Evolutionary conservation across 2,797 vertebrate genomes (phyloP).

Genomic region (Myotis findleyi): DNA sequence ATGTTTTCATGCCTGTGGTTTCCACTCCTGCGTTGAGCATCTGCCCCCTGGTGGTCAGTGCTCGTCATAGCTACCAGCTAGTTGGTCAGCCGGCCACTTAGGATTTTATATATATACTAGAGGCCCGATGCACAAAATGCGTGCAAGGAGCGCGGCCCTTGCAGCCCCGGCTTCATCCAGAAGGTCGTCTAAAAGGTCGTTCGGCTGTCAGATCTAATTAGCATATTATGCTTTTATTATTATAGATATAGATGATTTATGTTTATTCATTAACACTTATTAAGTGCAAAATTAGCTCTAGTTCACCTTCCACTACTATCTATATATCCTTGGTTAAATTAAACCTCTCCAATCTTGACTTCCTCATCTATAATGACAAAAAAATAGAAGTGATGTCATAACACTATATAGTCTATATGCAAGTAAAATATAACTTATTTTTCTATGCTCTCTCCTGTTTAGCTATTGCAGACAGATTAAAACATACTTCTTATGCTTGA

Average conservation of each 20-base stretch:
- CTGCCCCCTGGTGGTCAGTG: too few relatives aligned
- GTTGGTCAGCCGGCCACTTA: too few relatives aligned
- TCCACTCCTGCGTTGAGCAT: too few relatives aligned
- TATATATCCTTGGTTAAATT: slow-evolving; percentile 9
- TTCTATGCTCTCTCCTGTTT: background rate
- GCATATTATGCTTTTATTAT: too few relatives aligned
- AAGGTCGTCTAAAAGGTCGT: too few relatives aligned
- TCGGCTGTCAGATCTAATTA: too few relatives aligned
- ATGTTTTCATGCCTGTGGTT: too few relatives aligned
- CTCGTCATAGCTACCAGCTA: too few relatives aligned
- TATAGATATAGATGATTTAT: background rate
- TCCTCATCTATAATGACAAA: background rate
- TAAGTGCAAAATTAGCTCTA: background rate
- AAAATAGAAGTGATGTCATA: background rate
- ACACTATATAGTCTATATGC: background rate
- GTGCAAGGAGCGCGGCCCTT: too few relatives aligned
- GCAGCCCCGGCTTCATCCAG: too few relatives aligned
- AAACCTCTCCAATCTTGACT: background rate
- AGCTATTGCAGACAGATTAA: slow-evolving; percentile 10
- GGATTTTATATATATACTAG: too few relatives aligned
- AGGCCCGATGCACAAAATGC: too few relatives aligned
- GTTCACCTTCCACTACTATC: background rate
- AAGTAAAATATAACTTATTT: slow-evolving; percentile 18
- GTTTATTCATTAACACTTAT: slow-evolving; percentile 34
- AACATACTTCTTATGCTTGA: background rate